Evolutionary conservation across 2,797 vertebrate species (phyloP).

Genomic region (Sebastes diaconus): DNA sequence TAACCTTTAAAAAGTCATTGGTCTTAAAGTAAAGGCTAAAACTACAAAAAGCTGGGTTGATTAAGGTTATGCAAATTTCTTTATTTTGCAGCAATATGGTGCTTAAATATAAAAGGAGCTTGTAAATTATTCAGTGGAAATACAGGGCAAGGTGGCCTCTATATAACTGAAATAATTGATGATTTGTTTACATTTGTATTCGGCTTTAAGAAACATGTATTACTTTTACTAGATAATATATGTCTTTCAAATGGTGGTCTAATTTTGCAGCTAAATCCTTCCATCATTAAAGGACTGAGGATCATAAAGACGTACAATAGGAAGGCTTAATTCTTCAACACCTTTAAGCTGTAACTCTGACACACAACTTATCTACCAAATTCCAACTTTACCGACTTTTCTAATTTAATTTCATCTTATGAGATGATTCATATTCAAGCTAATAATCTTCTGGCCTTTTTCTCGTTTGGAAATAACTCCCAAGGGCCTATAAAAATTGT

Average conservation of each 20-base stretch:
- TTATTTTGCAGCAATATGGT: not conserved
- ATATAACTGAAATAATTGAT: not conserved
- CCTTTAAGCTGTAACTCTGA: not conserved
- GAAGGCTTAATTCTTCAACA: not conserved
- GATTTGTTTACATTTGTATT: not conserved
- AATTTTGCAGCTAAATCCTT: not conserved
- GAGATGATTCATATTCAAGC: not conserved
- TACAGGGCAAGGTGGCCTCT: not conserved
- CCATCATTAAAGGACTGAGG: not conserved
- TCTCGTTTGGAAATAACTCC: not conserved
- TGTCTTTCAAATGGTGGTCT: not conserved
- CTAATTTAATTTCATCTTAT: not conserved
- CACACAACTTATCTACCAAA: not conserved
- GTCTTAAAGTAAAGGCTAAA: conserved; percentile 15
- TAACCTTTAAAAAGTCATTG: conserved; percentile 37
- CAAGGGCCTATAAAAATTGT: not conserved
- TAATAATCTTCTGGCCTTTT: not conserved
- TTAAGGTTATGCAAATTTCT: conserved; percentile 14
- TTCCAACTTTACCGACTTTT: not conserved
- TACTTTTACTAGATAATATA: not conserved
- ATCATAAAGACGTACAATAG: not conserved
- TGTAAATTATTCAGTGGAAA: not conserved
- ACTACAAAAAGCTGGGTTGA: conserved; percentile 9
- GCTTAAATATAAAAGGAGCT: not conserved
- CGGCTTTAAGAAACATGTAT: not conserved